These are phyloP conservation scores for Gastrophysa polygoni DNA, from an alignment of 2,888 invertebrate genomes.

Conservation along the genomic window DNA sequence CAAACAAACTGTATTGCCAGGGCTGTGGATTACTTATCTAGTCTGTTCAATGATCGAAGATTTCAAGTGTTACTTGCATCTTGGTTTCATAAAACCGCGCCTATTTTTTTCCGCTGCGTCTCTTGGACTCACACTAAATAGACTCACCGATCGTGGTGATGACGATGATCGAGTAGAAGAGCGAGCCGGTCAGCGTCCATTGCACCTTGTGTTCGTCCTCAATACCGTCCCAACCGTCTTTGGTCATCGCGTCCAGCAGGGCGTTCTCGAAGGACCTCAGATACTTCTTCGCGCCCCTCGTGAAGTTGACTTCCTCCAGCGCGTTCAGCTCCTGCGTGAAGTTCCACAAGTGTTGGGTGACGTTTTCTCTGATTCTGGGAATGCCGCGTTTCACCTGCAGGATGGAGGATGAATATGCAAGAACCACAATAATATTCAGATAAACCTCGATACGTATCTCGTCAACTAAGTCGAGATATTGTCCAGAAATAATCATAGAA, in stretches of 20 bases:
- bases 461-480: no score
- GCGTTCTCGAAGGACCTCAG: conserved; percentile 70
- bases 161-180: conserved; percentile 94
- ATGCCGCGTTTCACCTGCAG: conserved; percentile 78
- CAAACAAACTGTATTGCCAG: no score
- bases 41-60: no score
- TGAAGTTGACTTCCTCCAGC: conserved; percentile 82
- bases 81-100: no score
- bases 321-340: conserved; percentile 69
- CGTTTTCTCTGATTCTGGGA: conserved; percentile 71
- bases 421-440: no score
- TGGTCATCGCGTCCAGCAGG: conserved; percentile 82
- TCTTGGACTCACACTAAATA: not conserved
- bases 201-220: conserved; percentile 64
- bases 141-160: conserved; percentile 92
- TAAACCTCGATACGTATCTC: no score
- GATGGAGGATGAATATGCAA: no score
- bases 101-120: no score
- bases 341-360: conserved; percentile 80
- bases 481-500: no score
- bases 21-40: no score
- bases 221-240: conserved; percentile 89
- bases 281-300: conserved; percentile 66
- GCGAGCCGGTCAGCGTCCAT: conserved; percentile 87
- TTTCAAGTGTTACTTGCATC: no score